Evolutionary conservation across 2,888 invertebrate genomes (phyloP).

Genomic region (Andrena minutula): DNA sequence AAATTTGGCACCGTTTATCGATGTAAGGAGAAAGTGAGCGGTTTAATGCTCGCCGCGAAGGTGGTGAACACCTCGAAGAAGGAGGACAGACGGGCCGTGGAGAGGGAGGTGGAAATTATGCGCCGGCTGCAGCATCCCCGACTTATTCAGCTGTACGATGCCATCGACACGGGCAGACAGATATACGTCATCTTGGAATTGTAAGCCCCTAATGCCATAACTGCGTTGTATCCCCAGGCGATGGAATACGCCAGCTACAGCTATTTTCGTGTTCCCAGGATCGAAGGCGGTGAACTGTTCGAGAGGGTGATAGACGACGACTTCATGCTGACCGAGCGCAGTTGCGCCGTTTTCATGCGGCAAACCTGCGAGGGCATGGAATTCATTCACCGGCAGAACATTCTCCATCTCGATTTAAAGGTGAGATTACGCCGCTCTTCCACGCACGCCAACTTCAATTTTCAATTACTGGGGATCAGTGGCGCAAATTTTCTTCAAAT

Average conservation of each 20-base stretch:
- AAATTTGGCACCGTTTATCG: constrained; percentile 99
- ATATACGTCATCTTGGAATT: constrained; percentile 99
- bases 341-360: constrained; percentile 98
- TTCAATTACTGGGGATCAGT: no score
- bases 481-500: no score
- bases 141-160: constrained; percentile 98
- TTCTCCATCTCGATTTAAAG: constrained; percentile 99
- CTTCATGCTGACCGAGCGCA: constrained; percentile 97
- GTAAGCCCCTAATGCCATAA: constrained; percentile 88
- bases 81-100: constrained; percentile 96
- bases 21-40: constrained; percentile 93
- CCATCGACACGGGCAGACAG: constrained; percentile 96
- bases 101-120: constrained; percentile 99
- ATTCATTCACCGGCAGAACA: constrained; percentile 98
- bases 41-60: constrained; percentile 95
- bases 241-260: neutral
- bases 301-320: constrained; percentile 99
- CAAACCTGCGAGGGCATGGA: constrained; percentile 99
- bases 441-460: neutral
- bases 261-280: constrained; percentile 87
- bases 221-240: neutral
- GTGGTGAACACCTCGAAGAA: constrained; percentile 94
- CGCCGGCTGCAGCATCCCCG: constrained; percentile 96
- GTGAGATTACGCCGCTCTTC: constrained; percentile 85
- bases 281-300: constrained; percentile 99